Percentiles rank a stretch among this genome's conserved stretches.
These are phyloP conservation scores for Diacarnus erythraeanus DNA, from an alignment of 37 sponge, comb jelly and placozoan genomes.

Conservation along the genomic window DNA sequence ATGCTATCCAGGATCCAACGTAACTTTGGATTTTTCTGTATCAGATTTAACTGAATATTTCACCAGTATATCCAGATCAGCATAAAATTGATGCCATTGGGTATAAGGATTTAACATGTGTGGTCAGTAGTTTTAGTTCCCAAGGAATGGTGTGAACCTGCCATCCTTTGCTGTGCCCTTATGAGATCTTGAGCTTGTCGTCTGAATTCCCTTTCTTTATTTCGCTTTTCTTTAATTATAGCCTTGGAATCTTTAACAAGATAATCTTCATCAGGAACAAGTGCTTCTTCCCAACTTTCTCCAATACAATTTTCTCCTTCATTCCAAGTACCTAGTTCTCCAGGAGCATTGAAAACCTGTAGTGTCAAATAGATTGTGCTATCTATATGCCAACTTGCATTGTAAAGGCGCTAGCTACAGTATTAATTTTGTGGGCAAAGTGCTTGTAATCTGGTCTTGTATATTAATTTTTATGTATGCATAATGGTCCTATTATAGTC, in stretches of 20 bases:
- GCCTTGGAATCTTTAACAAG: constrained; percentile 6
- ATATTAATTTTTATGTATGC: too few species aligned
- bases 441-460: too few species aligned
- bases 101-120: neutral
- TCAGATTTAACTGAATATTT: constrained; percentile 67
- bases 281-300: constrained; percentile 35
- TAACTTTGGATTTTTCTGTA: constrained; percentile 77
- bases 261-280: constrained; percentile 8
- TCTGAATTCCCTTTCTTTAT: constrained; percentile 29
- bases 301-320: constrained; percentile 19
- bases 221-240: constrained; percentile 20
- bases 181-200: constrained; percentile 6
- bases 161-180: constrained; percentile 16
- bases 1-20: constrained; percentile 86
- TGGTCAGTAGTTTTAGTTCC: neutral
- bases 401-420: too few species aligned
- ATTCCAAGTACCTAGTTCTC: constrained; percentile 37
- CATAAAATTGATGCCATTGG: neutral
- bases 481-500: too few species aligned
- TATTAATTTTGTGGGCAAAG: too few species aligned
- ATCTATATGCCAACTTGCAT: neutral
- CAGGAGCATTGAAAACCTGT: neutral
- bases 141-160: neutral
- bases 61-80: constrained; percentile 1
- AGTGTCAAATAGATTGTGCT: neutral